Percentiles rank a stretch among this genome's conserved stretches.
These are phyloP conservation scores for Camponotus pennsylvanicus DNA, from an alignment of 1,140 invertebrate genomes.

Conservation along the genomic window DNA sequence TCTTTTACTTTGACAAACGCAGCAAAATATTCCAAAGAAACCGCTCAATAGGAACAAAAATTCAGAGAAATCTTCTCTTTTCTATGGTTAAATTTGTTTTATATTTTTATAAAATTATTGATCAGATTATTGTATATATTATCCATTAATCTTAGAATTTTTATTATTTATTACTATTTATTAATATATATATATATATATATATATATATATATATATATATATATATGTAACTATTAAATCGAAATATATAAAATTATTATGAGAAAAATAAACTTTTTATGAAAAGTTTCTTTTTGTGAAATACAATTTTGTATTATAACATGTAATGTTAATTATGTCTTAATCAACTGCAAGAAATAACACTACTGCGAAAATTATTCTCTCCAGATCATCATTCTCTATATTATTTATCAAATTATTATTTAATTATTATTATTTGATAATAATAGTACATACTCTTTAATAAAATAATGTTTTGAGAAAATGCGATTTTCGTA, in stretches of 20 bases:
- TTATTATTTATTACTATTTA: not conserved
- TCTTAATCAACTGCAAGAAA: conserved; percentile 7
- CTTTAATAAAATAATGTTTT: not conserved
- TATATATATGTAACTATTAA: not conserved
- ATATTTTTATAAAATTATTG: conserved; percentile 25
- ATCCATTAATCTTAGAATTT: conserved; percentile 4
- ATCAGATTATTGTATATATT: conserved; percentile 15
- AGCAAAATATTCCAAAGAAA: conserved; percentile 25
- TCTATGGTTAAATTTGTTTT: not conserved
- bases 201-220: no score
- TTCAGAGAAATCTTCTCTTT: conserved; percentile 16
- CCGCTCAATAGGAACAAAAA: conserved; percentile 28
- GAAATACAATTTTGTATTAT: not conserved
- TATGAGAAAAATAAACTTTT: not conserved
- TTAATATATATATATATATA: not conserved
- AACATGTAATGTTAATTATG: conserved; percentile 24
- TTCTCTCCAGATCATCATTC: not conserved
- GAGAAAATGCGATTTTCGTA: not conserved
- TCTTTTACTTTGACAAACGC: conserved; percentile 37
- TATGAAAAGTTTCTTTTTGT: not conserved
- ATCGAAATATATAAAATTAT: not conserved
- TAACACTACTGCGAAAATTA: not conserved
- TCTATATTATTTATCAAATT: conserved; percentile 2
- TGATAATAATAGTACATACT: not conserved
- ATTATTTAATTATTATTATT: not conserved